phyloP scores from a whole-genome alignment of 2,113 vertebrate species.

The Poeciliopsis retropinna region DNA sequence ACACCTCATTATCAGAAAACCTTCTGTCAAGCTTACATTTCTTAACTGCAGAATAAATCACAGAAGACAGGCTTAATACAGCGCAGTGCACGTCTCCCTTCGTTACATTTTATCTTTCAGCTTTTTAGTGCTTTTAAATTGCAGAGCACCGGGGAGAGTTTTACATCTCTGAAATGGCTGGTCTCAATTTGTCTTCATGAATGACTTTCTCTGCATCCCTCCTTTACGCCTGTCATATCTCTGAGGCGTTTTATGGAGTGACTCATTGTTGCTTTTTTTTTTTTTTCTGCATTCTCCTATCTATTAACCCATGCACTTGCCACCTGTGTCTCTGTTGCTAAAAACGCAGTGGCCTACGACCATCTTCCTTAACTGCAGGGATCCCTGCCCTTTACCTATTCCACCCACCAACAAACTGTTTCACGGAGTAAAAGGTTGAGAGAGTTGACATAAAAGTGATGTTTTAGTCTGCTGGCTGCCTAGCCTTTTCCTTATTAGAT shows the following conservation, averaged over 20 bases:
- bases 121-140: conserved; percentile 31
- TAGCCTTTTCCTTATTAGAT: conserved; percentile 53
- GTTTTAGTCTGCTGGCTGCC: conserved; percentile 47
- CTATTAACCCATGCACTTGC: conserved; percentile 64
- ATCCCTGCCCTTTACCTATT: conserved; percentile 25
- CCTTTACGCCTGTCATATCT: conserved; percentile 58
- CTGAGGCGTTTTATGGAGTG: conserved; percentile 41
- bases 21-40: conserved; percentile 25
- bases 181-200: conserved; percentile 66
- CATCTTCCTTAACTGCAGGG: conserved; percentile 23
- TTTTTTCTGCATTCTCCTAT: conserved; percentile 36
- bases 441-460: conserved; percentile 56
- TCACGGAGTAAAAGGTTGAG: conserved; percentile 54
- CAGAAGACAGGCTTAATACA: conserved; percentile 1
- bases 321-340: conserved; percentile 45
- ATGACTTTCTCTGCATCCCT: conserved; percentile 50
- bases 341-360: conserved; percentile 40
- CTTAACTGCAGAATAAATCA: conserved; percentile 3
- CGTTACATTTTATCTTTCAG: conserved; percentile 26
- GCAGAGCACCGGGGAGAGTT: conserved; percentile 33
- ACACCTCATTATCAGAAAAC: conserved; percentile 23
- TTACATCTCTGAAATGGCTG: conserved; percentile 50
- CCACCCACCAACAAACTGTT: conserved; percentile 24
- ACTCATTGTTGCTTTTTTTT: conserved; percentile 53
- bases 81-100: background rate